A percentile compares a stretch with the other conserved stretches of the same genome.
These are phyloP conservation scores for Volucella zonaria DNA, from an alignment of 2,888 invertebrate genomes.

Conservation along the genomic window DNA sequence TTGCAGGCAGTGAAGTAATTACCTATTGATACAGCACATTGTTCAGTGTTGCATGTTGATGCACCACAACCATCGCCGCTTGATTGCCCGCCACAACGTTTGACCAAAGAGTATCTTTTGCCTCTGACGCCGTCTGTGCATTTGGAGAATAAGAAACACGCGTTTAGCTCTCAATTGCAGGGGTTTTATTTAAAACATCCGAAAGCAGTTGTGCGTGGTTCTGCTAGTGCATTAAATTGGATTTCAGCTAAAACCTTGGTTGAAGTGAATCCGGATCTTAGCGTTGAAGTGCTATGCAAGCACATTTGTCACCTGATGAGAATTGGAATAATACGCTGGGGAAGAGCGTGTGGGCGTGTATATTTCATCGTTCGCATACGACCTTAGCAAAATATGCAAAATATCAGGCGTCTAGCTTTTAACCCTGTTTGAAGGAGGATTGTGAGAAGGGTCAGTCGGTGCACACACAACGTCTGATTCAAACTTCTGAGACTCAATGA, in stretches of 20 bases:
- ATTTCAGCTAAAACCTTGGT: slow-evolving; percentile 99
- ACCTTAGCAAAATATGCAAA: slow-evolving; percentile 99
- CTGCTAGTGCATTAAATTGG: slow-evolving; percentile 98
- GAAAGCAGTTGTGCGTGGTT: slow-evolving; percentile 96
- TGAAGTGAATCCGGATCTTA: slow-evolving; percentile 97
- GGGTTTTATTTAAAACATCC: slow-evolving; percentile 99
- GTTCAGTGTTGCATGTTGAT: slow-evolving; percentile 87
- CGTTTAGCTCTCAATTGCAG: slow-evolving; percentile 97
- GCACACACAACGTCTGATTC: slow-evolving; percentile 89
- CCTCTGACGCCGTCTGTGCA: too few relatives aligned
- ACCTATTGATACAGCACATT: slow-evolving; percentile 85
- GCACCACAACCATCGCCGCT: slow-evolving; percentile 94
- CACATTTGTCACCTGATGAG: slow-evolving; percentile 97
- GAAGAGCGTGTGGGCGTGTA: slow-evolving; percentile 96
- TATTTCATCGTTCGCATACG: too few relatives aligned
- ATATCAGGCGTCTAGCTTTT: slow-evolving; percentile 99
- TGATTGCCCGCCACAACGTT: slow-evolving; percentile 89
- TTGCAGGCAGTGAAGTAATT: slow-evolving; percentile 88
- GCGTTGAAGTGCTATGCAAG: slow-evolving; percentile 97
- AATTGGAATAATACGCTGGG: slow-evolving; percentile 95
- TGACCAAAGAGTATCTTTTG: slow-evolving; percentile 93
- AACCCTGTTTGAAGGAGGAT: slow-evolving; percentile 94
- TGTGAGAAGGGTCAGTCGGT: slow-evolving; percentile 86
- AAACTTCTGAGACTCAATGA: slow-evolving; percentile 90
- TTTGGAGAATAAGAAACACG: too few relatives aligned